These are phyloP conservation scores for Allacma fusca DNA, from an alignment of 2,888 invertebrate species.

Conservation along the genomic window DNA sequence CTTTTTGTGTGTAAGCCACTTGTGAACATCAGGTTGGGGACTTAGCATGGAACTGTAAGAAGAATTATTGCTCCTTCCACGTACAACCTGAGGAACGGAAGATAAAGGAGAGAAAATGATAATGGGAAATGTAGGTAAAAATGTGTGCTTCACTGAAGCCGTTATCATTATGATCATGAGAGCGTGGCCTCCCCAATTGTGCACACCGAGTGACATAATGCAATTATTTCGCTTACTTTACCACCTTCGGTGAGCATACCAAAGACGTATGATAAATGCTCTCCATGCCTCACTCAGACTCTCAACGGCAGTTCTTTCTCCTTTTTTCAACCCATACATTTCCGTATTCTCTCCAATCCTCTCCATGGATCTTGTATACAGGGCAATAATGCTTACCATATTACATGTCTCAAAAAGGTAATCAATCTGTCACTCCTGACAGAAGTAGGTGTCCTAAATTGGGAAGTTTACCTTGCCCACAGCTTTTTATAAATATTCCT, in stretches of 20 bases:
- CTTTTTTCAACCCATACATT: background rate
- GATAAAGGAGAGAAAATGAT: constrained; percentile 34
- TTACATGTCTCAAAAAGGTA: too few relatives aligned
- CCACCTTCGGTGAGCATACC: background rate
- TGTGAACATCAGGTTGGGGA: too few relatives aligned
- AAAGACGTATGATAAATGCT: background rate
- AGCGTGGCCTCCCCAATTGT: constrained; percentile 6
- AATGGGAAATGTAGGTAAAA: constrained; percentile 48
- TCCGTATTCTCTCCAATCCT: too few relatives aligned
- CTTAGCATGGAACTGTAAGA: too few relatives aligned
- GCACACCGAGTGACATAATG: background rate
- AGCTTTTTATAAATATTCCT: too few relatives aligned
- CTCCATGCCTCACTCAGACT: background rate
- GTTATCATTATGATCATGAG: constrained; percentile 52
- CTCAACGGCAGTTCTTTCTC: background rate
- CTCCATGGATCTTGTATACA: too few relatives aligned
- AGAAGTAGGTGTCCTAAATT: too few relatives aligned
- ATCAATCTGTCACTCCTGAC: too few relatives aligned
- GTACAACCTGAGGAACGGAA: constrained; percentile 8
- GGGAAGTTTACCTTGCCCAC: too few relatives aligned
- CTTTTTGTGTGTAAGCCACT: too few relatives aligned
- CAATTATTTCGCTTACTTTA: background rate
- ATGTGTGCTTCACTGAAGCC: constrained; percentile 55
- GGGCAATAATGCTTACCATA: too few relatives aligned
- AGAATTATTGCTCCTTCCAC: too few relatives aligned